Percentiles rank a stretch among this genome's conserved stretches.
Conservation (phyloP, 2,888 invertebrate species). For the Xanthorhoe designata region DNA sequence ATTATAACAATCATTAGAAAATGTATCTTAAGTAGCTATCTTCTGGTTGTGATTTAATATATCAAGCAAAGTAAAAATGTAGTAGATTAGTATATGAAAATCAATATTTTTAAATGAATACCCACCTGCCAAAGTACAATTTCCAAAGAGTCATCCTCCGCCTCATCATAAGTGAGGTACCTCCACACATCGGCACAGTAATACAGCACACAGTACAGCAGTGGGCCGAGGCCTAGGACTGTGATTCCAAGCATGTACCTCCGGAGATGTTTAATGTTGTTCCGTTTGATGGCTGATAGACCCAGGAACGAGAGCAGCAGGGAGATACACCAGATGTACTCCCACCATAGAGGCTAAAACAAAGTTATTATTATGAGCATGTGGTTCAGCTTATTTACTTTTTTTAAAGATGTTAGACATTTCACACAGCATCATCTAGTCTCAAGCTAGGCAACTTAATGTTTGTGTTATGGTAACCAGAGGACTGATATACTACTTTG, state of each 20-base stretch:
- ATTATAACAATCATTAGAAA: too few relatives aligned
- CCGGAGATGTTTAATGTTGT: constrained; percentile 91
- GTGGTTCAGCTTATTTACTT: too few relatives aligned
- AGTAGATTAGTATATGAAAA: neutral
- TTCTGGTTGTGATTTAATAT: too few relatives aligned
- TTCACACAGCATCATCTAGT: too few relatives aligned
- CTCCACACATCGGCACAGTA: constrained; percentile 94
- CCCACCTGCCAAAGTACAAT: constrained; percentile 93
- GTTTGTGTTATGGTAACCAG: too few relatives aligned
- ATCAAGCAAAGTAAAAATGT: too few relatives aligned
- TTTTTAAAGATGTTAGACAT: too few relatives aligned
- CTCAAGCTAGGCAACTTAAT: too few relatives aligned
- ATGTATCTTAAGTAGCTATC: too few relatives aligned
- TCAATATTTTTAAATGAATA: constrained; percentile 20
- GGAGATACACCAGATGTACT: constrained; percentile 96
- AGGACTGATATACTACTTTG: too few relatives aligned
- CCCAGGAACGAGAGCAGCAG: constrained; percentile 93
- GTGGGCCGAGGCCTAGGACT: constrained; percentile 90
- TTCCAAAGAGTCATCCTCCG: constrained; percentile 82
- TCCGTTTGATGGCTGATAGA: constrained; percentile 93
- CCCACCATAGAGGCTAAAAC: constrained; percentile 94
- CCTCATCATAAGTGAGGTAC: constrained; percentile 86
- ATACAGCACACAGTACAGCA: constrained; percentile 92
- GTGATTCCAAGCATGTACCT: constrained; percentile 91
- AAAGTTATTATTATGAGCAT: neutral